Base-by-base conservation (phyloP, 2,888 invertebrate species). In the Temnothorax rugatulus region DNA sequence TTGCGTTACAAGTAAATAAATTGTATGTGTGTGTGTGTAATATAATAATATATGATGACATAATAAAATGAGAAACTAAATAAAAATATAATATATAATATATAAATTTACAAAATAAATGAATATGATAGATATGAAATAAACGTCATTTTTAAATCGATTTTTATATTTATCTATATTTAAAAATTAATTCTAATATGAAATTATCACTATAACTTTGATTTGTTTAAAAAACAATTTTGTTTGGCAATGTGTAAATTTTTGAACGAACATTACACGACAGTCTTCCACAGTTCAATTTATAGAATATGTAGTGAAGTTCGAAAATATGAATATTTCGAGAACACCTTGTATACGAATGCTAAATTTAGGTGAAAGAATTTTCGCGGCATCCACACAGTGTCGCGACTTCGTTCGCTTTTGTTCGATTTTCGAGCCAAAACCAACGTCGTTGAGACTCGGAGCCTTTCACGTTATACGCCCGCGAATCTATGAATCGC, bases 351-450 rank as follows among this genome's bases (percentile, higher is more conserved):
- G 91, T 90, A 91, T 92, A 93, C 91, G 92, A 90, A 86, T 88
- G 89, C 93, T 94, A 94, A 93, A 94, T 93, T 92, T 93, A 94
- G 91, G 89, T 79, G 82, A 89, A 90, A 91, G 92, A 92, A 92
- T 93, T 93, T 92, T 88, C 91, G 86, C 83, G 90, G 87, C 87
- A 89, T 86, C 87, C 84, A 29, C 84, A 29, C 29, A 69, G 77
- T 84, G 68, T 85, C 76, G 82, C 85, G 87, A 79, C 88, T 81
- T 83, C 73, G 81, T 82, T 59, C 77, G 84, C 73, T 87, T 88
- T 89, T 91, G 89, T 91, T 89, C 85, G 88, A 85, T 90, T 89
- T 92, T 88, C 88, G 84, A 88, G 90, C n/a, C 7, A 4, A 89
- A 91, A 91, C 90, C 87, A 89, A 59, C 61, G 52, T 25, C 69